These are phyloP conservation scores for Eulithis testata DNA, from an alignment of 2,888 invertebrate genomes.

Conservation along the genomic window DNA sequence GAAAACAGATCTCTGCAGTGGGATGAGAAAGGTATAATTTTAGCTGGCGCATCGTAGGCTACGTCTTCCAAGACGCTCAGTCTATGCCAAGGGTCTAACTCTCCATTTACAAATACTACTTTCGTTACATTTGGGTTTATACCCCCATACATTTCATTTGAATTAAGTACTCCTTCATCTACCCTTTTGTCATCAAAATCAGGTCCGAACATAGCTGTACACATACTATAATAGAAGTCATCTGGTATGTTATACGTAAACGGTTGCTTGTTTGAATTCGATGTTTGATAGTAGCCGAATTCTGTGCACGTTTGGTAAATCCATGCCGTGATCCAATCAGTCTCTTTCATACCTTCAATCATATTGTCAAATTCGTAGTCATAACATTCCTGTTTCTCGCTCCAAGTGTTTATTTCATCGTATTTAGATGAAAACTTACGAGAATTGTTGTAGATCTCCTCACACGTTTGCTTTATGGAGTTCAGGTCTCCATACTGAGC, in stretches of 20 bases:
- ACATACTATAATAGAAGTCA: slow-evolving; percentile 69
- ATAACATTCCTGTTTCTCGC: slow-evolving; percentile 52
- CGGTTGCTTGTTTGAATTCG: slow-evolving; percentile 82
- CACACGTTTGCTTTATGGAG: slow-evolving; percentile 59
- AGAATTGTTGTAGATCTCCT: slow-evolving; percentile 36
- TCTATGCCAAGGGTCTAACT: slow-evolving; percentile 85
- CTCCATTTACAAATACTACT: slow-evolving; percentile 85
- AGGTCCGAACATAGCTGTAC: slow-evolving; percentile 70
- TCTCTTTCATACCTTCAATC: slow-evolving; percentile 52
- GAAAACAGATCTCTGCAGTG: slow-evolving; percentile 70
- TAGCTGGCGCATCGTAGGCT: slow-evolving; percentile 68
- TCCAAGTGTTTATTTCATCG: slow-evolving; percentile 50
- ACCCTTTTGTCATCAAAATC: slow-evolving; percentile 65
- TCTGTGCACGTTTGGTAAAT: slow-evolving; percentile 91
- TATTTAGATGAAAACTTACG: slow-evolving; percentile 43
- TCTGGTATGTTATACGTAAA: slow-evolving; percentile 81
- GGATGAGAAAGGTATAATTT: slow-evolving; percentile 61
- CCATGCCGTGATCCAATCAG: slow-evolving; percentile 79
- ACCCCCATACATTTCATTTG: slow-evolving; percentile 80
- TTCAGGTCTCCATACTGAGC: slow-evolving; percentile 67
- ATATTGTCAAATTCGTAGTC: slow-evolving; percentile 63
- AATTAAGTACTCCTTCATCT: slow-evolving; percentile 62
- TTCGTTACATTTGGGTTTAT: slow-evolving; percentile 75
- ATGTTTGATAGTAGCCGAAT: slow-evolving; percentile 89
- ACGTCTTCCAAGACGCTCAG: slow-evolving; percentile 78